Evolutionary conservation across 2,888 invertebrate species (phyloP).

Genomic region (Drosophila neoperkinsi): DNA sequence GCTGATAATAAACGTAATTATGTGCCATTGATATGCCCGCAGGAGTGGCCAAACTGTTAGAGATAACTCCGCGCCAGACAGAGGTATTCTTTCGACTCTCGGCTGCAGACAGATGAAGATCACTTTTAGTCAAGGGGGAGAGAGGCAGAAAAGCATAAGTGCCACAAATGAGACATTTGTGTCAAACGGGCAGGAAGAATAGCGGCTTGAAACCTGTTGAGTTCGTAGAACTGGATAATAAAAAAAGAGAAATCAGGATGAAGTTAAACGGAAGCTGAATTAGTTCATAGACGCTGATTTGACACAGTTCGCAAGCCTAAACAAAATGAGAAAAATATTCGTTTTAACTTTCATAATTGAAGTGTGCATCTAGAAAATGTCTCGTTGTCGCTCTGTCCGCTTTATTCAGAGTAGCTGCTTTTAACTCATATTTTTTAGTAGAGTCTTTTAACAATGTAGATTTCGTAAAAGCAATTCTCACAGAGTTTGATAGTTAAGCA

Average conservation of each 20-base stretch:
- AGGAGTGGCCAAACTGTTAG: slow-evolving; percentile 51
- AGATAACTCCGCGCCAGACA: slow-evolving; percentile 10
- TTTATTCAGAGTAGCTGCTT: background rate
- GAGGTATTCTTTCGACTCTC: background rate
- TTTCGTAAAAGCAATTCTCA: background rate
- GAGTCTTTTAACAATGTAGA: background rate
- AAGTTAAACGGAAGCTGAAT: slow-evolving; percentile 21
- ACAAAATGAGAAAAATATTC: background rate
- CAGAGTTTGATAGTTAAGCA: slow-evolving; percentile 14
- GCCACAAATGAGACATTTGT: slow-evolving; percentile 1
- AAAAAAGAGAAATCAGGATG: slow-evolving; percentile 27
- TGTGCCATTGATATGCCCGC: slow-evolving; percentile 64
- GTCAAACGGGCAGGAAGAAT: slow-evolving; percentile 13
- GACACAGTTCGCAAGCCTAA: background rate
- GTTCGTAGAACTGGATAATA: slow-evolving; percentile 11
- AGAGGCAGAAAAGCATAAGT: background rate
- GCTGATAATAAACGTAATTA: slow-evolving; percentile 80
- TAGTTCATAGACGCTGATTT: background rate
- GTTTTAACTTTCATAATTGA: background rate
- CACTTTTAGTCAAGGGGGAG: slow-evolving; percentile 6
- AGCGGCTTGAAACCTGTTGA: slow-evolving; percentile 35
- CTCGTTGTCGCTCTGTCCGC: background rate
- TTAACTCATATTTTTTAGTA: background rate
- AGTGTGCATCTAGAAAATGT: background rate
- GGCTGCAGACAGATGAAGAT: slow-evolving; percentile 17